phyloP scores from a whole-genome alignment of 2,797 vertebrate species.

The Lithobates sylvaticus region DNA sequence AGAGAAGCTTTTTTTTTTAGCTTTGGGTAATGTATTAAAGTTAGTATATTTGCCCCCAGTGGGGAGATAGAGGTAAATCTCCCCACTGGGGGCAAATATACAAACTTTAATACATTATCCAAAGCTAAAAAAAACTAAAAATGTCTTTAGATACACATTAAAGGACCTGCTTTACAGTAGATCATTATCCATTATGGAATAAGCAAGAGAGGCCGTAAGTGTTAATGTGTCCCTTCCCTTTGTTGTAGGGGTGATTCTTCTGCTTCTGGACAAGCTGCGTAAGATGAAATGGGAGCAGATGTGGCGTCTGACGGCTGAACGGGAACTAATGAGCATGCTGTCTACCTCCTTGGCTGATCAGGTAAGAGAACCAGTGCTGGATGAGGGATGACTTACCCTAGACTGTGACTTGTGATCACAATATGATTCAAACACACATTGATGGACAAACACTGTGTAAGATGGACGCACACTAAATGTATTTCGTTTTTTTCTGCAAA shows the following conservation, averaged over 20 bases:
- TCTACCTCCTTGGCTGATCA: constrained; percentile 97
- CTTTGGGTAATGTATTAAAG: too few relatives aligned
- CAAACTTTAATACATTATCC: too few relatives aligned
- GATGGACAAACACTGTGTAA: too few relatives aligned
- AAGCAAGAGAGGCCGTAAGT: background rate
- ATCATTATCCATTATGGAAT: background rate
- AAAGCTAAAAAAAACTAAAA: too few relatives aligned
- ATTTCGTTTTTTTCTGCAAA: too few relatives aligned
- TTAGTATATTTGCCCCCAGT: too few relatives aligned
- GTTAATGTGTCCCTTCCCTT: background rate
- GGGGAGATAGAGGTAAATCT: too few relatives aligned
- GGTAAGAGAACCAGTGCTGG: constrained; percentile 74
- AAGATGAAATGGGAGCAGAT: constrained; percentile 99
- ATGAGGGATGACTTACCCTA: background rate
- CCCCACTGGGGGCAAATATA: too few relatives aligned
- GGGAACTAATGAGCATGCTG: constrained; percentile 98
- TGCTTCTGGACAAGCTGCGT: constrained; percentile 92
- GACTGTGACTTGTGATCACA: background rate
- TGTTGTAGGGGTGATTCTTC: constrained; percentile 90
- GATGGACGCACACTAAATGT: too few relatives aligned
- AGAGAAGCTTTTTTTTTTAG: too few relatives aligned
- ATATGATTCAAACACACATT: background rate
- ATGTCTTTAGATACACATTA: background rate
- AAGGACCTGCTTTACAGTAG: background rate
- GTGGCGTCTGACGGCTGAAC: constrained; percentile 96